Evolutionary conservation across 1,140 invertebrate species (phyloP), one percentile per base, ranked within the genome.

Genomic region (Meteorus sp.): DNA sequence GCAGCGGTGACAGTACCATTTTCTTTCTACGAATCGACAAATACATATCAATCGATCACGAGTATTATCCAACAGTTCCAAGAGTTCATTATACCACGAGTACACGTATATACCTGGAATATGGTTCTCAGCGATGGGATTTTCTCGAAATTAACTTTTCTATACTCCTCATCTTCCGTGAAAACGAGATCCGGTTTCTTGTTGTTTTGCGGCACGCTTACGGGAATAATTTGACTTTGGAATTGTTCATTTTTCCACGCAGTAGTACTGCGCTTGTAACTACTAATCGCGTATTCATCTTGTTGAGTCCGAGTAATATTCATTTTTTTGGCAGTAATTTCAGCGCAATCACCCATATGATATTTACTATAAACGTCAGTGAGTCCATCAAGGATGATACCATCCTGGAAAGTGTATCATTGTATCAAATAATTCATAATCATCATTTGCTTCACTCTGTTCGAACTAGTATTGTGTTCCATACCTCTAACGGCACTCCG

Each of bases 291-390:
- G 84, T 89, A 99, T 13, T 94, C 90, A 82, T 99, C 98, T 80
- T 99, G 98, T 53, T 97, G 85, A 72, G 92, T 80, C 52, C 97
- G 85, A 3, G 86, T 84, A 15, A 99, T 95, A 37, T 84, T 81
- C 37, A 93, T 76, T 77, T 97, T 97, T 74, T 96, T 95, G 0
- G 97, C 95, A 2, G 95, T 98, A 73, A 97, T 97, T 80, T 99
- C 98, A 17, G 92, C 96, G 85, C 97, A 99, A 70, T 93, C 93
- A 11, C 97, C 98, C 98, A 99, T 99, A 67, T 99, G 97, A 70
- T 93, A 89, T 80, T 97, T 93, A 71, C 98, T 94, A 74, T 99
- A 99, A 1, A 96, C 96, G 85, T 99, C 97, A 43, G 91, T 97
- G 1, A 99, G 84, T 6, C 96, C 97, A 84, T 99, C 98, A 76